These are phyloP conservation scores for Cheirogaleus medius DNA, from an alignment of 2,113 vertebrate genomes.

Conservation along the genomic window DNA sequence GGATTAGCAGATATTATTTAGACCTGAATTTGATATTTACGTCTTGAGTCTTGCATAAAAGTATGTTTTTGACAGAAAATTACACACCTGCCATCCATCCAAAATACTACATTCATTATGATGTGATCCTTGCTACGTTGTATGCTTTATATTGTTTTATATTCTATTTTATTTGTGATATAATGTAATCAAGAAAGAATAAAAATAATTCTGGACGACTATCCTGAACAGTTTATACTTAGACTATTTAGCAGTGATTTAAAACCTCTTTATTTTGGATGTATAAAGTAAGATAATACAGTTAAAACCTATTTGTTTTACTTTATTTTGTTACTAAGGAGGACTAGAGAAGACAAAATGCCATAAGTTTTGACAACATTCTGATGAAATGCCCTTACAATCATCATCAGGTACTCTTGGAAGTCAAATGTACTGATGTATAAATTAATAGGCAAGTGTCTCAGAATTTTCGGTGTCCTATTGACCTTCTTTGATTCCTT, in stretches of 20 bases:
- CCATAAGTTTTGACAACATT: background rate
- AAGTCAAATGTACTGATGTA: background rate
- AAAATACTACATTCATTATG: background rate
- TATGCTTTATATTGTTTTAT: background rate
- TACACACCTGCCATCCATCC: background rate
- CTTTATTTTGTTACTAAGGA: background rate
- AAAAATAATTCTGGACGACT: background rate
- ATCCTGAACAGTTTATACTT: background rate
- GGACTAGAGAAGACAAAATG: background rate
- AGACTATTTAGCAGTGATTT: background rate
- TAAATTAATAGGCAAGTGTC: background rate
- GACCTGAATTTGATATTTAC: background rate
- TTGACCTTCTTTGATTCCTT: background rate
- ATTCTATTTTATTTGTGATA: background rate
- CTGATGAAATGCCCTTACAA: background rate
- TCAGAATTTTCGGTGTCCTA: background rate
- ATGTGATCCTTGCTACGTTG: background rate
- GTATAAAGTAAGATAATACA: background rate
- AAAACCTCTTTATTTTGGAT: background rate
- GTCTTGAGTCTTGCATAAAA: background rate
- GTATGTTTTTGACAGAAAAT: background rate
- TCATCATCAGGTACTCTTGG: background rate
- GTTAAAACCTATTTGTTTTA: background rate
- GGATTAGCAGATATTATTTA: background rate
- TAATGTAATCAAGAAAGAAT: background rate